Conservation (phyloP, 2,113 vertebrate species). For the Nothobranchius kuhntae region DNA sequence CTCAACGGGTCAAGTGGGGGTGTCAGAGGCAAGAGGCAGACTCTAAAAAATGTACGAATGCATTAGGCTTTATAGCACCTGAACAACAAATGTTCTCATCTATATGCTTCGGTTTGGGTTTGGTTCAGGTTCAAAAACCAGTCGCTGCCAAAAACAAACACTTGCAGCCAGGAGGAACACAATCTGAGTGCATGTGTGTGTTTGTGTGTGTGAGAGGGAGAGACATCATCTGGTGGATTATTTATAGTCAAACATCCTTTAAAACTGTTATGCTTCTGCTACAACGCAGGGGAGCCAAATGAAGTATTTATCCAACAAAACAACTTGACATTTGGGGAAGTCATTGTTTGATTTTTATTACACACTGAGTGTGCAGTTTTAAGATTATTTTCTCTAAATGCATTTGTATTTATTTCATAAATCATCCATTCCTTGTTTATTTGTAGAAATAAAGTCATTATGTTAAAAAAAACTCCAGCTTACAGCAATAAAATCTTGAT, state of each 20-base stretch:
- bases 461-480: neutral
- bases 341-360: neutral
- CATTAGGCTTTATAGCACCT: neutral
- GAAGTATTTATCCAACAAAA: neutral
- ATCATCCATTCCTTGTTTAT: constrained; percentile 2
- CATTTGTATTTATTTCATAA: constrained; percentile 7
- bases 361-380: neutral
- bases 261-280: constrained; percentile 7
- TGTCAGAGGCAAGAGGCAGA: neutral
- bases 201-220: neutral
- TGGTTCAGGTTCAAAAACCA: neutral
- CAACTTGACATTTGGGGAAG: neutral
- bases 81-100: neutral
- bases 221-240: constrained; percentile 15
- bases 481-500: constrained; percentile 31
- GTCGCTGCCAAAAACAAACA: neutral
- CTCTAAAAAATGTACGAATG: neutral
- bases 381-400: constrained; percentile 4
- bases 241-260: constrained; percentile 19
- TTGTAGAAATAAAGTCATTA: neutral
- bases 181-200: neutral
- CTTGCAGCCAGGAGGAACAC: neutral
- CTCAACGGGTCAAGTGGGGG: neutral
- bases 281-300: neutral
- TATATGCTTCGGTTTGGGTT: neutral